Evolutionary conservation across 2,797 vertebrate species (phyloP).

Genomic region (Fratercula arctica): DNA sequence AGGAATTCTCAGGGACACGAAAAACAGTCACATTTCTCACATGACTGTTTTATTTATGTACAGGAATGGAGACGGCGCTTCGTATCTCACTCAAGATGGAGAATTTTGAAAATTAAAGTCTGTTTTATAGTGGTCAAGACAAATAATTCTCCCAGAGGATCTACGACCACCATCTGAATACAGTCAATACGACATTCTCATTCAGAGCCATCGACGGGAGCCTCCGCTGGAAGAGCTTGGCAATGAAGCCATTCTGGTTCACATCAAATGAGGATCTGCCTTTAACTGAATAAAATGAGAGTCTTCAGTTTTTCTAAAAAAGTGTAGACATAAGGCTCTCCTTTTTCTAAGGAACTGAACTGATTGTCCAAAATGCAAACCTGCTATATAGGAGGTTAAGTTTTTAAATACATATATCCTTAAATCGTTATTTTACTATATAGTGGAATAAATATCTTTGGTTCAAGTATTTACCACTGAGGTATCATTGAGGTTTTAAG

Average conservation of each 20-base stretch:
- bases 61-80: neutral
- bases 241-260: neutral
- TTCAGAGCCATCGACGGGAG: neutral
- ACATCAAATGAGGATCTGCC: neutral
- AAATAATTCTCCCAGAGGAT: neutral
- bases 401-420: conserved; percentile 54
- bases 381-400: neutral
- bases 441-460: conserved; percentile 48
- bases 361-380: conserved; percentile 55
- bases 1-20: neutral
- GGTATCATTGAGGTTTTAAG: conserved; percentile 50
- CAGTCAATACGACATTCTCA: neutral
- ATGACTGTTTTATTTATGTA: neutral
- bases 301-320: neutral
- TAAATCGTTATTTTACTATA: conserved; percentile 32
- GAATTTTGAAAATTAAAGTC: neutral
- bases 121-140: neutral
- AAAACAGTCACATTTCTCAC: neutral
- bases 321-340: neutral
- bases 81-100: neutral
- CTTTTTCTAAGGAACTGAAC: conserved; percentile 26
- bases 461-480: conserved; percentile 37
- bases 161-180: neutral
- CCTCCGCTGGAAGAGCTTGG: neutral
- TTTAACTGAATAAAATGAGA: neutral